These are phyloP conservation scores for Peromyscus aztecus DNA, from an alignment of 2,797 vertebrate species.

Conservation along the genomic window DNA sequence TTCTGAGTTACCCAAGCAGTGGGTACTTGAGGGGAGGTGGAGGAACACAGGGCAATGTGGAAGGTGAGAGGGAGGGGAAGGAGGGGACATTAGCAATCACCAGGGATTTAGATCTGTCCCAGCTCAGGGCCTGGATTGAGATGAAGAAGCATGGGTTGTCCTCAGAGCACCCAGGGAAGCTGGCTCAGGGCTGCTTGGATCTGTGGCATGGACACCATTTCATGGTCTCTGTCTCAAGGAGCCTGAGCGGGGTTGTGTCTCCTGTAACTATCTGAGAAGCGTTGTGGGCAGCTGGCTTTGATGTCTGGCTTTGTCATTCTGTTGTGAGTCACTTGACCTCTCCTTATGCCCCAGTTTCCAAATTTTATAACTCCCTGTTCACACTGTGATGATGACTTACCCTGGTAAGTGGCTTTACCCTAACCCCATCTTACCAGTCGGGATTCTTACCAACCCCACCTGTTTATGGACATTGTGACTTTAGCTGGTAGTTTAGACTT, in stretches of 20 bases:
- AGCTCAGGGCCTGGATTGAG: neutral
- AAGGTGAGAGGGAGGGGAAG: neutral
- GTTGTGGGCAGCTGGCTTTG: neutral
- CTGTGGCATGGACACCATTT: neutral
- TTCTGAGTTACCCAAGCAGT: conserved; percentile 11
- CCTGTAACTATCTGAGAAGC: neutral
- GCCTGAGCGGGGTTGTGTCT: neutral
- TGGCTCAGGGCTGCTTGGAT: neutral
- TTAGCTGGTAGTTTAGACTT: neutral
- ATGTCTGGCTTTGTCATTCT: neutral
- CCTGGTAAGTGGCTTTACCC: neutral
- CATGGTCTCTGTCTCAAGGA: neutral
- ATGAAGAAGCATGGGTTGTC: neutral
- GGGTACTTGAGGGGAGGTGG: neutral
- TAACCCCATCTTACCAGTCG: neutral
- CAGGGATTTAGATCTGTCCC: neutral
- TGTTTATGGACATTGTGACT: neutral
- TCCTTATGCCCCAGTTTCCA: conserved; percentile 17
- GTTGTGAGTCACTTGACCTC: neutral
- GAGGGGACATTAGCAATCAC: neutral
- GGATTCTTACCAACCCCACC: neutral
- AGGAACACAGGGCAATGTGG: neutral
- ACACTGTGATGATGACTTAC: neutral
- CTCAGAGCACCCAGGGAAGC: neutral
- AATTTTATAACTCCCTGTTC: neutral